Percentiles rank a stretch among this genome's conserved stretches.
These are phyloP conservation scores for Morelia viridis DNA, from an alignment of 2,797 vertebrate genomes.

Conservation along the genomic window DNA sequence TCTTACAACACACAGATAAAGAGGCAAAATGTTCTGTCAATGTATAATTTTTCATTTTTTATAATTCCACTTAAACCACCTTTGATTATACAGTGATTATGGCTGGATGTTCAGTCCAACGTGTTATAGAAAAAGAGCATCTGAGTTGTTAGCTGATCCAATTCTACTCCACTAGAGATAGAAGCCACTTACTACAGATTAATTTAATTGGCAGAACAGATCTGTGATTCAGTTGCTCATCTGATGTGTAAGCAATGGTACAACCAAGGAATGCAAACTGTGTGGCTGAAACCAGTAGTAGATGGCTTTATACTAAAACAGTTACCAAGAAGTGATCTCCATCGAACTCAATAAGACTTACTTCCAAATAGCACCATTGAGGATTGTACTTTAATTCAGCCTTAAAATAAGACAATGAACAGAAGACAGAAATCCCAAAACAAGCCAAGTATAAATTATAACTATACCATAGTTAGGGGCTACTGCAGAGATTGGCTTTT, in stretches of 20 bases:
- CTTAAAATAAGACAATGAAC: not conserved
- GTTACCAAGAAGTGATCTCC: not conserved
- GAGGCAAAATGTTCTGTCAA: not conserved
- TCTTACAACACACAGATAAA: not conserved
- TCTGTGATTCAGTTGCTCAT: not conserved
- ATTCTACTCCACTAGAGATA: not conserved
- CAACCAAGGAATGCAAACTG: not conserved
- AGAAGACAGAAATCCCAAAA: not conserved
- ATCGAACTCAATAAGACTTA: not conserved
- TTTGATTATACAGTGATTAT: not conserved
- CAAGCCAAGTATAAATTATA: not conserved
- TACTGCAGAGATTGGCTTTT: not conserved
- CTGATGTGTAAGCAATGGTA: not conserved
- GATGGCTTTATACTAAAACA: not conserved
- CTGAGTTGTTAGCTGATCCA: not conserved
- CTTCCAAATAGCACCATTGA: not conserved
- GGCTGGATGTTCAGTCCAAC: not conserved
- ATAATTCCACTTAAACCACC: not conserved
- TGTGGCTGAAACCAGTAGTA: not conserved
- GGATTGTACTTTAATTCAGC: not conserved
- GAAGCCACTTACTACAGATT: not conserved
- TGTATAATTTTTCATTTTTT: not conserved
- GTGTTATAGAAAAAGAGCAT: not conserved
- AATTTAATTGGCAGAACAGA: not conserved
- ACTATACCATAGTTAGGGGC: not conserved